phyloP scores from a whole-genome alignment of 1,140 invertebrate genomes.

The Zelostemma sp. region DNA sequence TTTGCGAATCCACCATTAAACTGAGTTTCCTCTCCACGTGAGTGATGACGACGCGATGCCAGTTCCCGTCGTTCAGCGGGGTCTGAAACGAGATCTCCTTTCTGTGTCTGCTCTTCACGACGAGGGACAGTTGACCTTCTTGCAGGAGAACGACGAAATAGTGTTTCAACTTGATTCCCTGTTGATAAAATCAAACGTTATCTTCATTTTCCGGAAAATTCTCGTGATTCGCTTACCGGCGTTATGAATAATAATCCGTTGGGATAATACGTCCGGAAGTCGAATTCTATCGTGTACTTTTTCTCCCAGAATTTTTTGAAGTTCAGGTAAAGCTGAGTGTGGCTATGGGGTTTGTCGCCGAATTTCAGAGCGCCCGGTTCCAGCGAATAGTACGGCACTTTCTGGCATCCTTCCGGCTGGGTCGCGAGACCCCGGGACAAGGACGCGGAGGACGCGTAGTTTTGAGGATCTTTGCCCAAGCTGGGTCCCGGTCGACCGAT shows the following conservation, averaged over 20 bases:
- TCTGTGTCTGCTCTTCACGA: conserved; percentile 76
- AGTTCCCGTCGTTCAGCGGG: conserved; percentile 83
- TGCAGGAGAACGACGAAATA: conserved; percentile 80
- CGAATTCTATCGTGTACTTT: conserved; percentile 82
- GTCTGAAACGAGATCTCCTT: conserved; percentile 75
- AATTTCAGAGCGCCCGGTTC: conserved; percentile 88
- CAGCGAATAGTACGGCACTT: conserved; percentile 80
- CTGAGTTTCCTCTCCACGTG: conserved; percentile 76
- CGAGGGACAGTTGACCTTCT: conserved; percentile 79
- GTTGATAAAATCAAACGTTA: conserved; percentile 27
- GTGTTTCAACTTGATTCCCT: conserved; percentile 79
- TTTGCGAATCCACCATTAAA: conserved; percentile 77
- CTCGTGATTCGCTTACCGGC: conserved; percentile 69
- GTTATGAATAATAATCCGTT: conserved; percentile 86
- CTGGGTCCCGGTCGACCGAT: conserved; percentile 77
- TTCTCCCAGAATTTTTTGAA: conserved; percentile 76
- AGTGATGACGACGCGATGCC: conserved; percentile 81
- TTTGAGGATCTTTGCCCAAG: conserved; percentile 71
- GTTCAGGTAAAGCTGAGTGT: conserved; percentile 78
- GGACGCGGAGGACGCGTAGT: conserved; percentile 57
- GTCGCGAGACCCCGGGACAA: conserved; percentile 64
- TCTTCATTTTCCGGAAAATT: conserved; percentile 5
- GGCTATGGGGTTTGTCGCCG: conserved; percentile 83
- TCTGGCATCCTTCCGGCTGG: conserved; percentile 71
- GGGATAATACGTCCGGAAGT: conserved; percentile 88